Conservation (phyloP, 2,113 vertebrate species). For the Scartelaos histophorus region DNA sequence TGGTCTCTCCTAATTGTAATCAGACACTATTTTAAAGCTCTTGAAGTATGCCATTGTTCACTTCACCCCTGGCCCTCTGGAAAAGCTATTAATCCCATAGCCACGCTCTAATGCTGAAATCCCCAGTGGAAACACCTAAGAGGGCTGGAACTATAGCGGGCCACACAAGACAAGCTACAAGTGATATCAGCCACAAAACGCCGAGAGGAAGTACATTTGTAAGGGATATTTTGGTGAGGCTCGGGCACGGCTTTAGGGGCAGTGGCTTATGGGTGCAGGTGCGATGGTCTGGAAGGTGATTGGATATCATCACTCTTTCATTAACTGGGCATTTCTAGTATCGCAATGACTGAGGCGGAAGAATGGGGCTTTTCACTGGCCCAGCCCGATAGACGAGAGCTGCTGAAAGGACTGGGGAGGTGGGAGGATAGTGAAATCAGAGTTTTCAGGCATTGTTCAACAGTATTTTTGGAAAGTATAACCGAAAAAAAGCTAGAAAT, state of each 20-base stretch:
- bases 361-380: slow-evolving; percentile 69
- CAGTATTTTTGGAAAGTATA: slow-evolving; percentile 16
- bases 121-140: slow-evolving; percentile 61
- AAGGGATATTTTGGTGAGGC: slow-evolving; percentile 31
- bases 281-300: slow-evolving; percentile 62
- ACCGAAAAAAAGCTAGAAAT: not conserved
- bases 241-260: slow-evolving; percentile 25
- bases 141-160: slow-evolving; percentile 45
- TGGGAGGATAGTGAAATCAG: slow-evolving; percentile 61
- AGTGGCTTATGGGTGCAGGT: slow-evolving; percentile 50
- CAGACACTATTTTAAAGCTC: slow-evolving; percentile 69
- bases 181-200: slow-evolving; percentile 31
- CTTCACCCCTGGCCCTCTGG: slow-evolving; percentile 58
- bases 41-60: slow-evolving; percentile 73
- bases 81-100: slow-evolving; percentile 66
- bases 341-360: slow-evolving; percentile 55
- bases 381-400: slow-evolving; percentile 51
- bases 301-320: slow-evolving; percentile 78
- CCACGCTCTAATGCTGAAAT: slow-evolving; percentile 66
- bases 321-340: slow-evolving; percentile 66
- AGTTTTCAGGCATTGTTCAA: slow-evolving; percentile 34
- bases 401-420: slow-evolving; percentile 57
- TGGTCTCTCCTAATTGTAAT: slow-evolving; percentile 53
- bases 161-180: slow-evolving; percentile 62
- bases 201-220: slow-evolving; percentile 57